phyloP scores from a whole-genome alignment of 2,113 vertebrate genomes.

The Gorsachius goisagi region DNA sequence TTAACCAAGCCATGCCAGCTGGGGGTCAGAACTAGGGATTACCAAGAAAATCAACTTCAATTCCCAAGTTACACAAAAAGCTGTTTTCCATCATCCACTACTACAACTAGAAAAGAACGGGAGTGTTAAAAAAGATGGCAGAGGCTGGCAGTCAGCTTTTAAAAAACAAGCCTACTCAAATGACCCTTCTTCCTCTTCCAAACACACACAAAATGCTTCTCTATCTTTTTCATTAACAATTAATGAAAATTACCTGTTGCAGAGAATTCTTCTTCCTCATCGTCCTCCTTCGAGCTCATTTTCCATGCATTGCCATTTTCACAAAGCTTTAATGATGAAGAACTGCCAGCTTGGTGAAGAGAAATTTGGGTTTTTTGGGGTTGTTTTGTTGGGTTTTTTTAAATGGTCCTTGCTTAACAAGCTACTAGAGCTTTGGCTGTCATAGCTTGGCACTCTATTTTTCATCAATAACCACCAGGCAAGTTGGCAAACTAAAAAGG shows the following conservation, averaged over 20 bases:
- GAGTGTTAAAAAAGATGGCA: background rate
- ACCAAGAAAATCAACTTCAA: background rate
- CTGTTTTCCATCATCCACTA: background rate
- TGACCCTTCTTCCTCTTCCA: background rate
- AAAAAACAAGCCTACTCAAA: background rate
- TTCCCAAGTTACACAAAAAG: background rate
- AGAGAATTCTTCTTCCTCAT: background rate
- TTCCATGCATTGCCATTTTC: background rate
- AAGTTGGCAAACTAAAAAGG: background rate
- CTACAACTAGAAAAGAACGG: background rate
- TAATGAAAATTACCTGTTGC: constrained; percentile 24
- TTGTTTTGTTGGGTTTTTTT: background rate
- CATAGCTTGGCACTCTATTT: background rate
- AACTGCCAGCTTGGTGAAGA: background rate
- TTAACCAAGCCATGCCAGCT: background rate
- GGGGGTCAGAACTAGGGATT: background rate
- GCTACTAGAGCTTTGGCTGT: background rate
- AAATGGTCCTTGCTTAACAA: background rate
- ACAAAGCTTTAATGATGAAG: background rate
- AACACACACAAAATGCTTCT: background rate
- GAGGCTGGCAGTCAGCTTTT: background rate
- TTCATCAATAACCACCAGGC: background rate
- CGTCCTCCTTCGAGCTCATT: background rate
- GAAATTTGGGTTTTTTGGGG: background rate
- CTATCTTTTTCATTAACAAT: background rate